These are phyloP conservation scores for Griposia aprilina DNA, from an alignment of 2,888 invertebrate species.

Conservation along the genomic window DNA sequence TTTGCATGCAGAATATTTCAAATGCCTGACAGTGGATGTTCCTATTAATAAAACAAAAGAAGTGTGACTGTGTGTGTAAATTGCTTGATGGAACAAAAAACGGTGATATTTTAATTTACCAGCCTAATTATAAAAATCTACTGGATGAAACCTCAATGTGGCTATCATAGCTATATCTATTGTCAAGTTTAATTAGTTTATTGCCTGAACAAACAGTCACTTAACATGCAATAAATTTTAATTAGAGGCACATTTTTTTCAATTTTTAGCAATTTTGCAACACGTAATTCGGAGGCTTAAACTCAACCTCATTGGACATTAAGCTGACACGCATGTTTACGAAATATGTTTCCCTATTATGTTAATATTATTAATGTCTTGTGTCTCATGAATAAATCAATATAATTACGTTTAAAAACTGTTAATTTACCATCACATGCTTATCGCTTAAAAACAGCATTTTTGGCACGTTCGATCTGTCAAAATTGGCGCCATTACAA, in stretches of 20 bases:
- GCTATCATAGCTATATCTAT: not conserved
- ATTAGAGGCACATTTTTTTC: not conserved
- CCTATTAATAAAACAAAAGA: not conserved
- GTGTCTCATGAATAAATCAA: slow-evolving; percentile 63
- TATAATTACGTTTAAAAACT: slow-evolving; percentile 63
- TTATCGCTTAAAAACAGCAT: slow-evolving; percentile 63
- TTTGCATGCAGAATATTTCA: not conserved
- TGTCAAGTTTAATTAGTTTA: not conserved
- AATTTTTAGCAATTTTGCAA: slow-evolving; percentile 31
- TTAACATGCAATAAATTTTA: slow-evolving; percentile 10
- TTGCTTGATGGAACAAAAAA: not conserved
- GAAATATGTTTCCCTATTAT: slow-evolving; percentile 46
- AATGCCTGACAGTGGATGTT: not conserved
- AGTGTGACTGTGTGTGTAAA: not conserved
- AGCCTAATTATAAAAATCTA: not conserved
- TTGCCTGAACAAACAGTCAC: not conserved
- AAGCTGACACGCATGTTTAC: slow-evolving; percentile 50
- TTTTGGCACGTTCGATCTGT: slow-evolving; percentile 70
- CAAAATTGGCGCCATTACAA: slow-evolving; percentile 72
- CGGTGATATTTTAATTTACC: not conserved
- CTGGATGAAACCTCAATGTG: not conserved
- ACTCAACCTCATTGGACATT: slow-evolving; percentile 41
- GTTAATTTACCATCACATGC: slow-evolving; percentile 66
- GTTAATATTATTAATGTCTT: slow-evolving; percentile 50
- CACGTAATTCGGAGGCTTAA: slow-evolving; percentile 30